These are phyloP conservation scores for Caenorhabditis briggsae DNA, from an alignment of 1,140 invertebrate species.

Conservation along the genomic window DNA sequence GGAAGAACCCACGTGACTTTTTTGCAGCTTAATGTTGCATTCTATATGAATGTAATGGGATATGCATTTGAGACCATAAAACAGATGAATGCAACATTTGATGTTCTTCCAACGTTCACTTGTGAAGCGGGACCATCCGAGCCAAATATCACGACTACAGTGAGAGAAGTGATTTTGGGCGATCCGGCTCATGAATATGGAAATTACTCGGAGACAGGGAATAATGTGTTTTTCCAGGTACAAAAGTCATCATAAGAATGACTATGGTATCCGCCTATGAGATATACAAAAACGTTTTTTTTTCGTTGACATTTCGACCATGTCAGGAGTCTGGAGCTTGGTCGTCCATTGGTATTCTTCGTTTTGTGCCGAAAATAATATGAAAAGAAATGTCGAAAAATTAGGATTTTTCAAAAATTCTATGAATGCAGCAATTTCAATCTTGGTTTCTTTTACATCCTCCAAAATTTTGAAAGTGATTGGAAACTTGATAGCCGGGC, in stretches of 20 bases:
- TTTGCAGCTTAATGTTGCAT: constrained; percentile 63
- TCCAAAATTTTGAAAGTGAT: no score
- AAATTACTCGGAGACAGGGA: constrained; percentile 61
- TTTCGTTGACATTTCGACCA: no score
- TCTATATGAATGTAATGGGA: constrained; percentile 59
- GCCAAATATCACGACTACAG: constrained; percentile 50
- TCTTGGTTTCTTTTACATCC: no score
- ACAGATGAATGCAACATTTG: constrained; percentile 48
- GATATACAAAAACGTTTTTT: background rate
- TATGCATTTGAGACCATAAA: constrained; percentile 57
- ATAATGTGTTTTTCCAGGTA: constrained; percentile 72
- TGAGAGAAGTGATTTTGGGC: constrained; percentile 54
- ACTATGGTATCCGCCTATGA: no score
- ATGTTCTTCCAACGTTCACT: constrained; percentile 16
- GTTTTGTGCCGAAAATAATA: no score
- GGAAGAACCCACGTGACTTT: background rate
- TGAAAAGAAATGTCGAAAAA: no score
- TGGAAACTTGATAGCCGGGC: no score
- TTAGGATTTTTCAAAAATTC: no score
- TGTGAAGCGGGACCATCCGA: constrained; percentile 12
- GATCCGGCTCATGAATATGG: constrained; percentile 71
- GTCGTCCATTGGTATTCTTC: no score
- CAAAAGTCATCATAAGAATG: background rate
- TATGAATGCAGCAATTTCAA: no score
- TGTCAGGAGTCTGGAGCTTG: no score